A percentile compares a stretch with the other conserved stretches of the same genome.
Evolutionary conservation across 2,888 invertebrate genomes (phyloP).

Genomic region (Acanthosepion esculentum): DNA sequence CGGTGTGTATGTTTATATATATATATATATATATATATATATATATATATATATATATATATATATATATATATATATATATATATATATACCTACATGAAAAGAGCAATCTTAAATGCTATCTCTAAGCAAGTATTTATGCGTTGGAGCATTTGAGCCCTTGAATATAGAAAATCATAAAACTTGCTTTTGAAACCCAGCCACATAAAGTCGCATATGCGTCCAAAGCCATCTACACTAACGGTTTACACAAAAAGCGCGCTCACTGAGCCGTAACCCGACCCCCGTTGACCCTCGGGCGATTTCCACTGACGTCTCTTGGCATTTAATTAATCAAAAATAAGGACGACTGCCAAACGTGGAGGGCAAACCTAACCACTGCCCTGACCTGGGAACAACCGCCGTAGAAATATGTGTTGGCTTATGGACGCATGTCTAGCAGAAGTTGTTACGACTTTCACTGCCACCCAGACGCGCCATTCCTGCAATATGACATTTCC

Average conservation of each 20-base stretch:
- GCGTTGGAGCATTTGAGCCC: no score
- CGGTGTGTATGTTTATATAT: no score
- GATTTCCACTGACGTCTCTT: neutral
- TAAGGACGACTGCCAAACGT: neutral
- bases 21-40: neutral
- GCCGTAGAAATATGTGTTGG: neutral
- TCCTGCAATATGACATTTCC: neutral
- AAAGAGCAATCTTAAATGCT: neutral
- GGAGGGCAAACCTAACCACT: neutral
- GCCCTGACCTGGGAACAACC: neutral
- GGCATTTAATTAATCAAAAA: constrained; percentile 33
- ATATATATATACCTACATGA: neutral
- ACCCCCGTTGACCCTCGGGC: constrained; percentile 18
- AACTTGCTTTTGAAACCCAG: no score
- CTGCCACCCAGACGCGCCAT: neutral
- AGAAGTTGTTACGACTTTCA: neutral
- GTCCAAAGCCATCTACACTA: neutral
- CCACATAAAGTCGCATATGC: no score
- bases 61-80: no score
- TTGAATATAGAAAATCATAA: no score
- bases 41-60: neutral
- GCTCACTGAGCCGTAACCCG: constrained; percentile 33
- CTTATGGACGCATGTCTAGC: neutral
- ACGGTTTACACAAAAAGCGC: constrained; percentile 33
- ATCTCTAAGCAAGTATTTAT: no score